Percentiles rank a stretch among this genome's conserved stretches.
Conservation (phyloP, 2,888 invertebrate genomes). For the Ephialtes manifestator region DNA sequence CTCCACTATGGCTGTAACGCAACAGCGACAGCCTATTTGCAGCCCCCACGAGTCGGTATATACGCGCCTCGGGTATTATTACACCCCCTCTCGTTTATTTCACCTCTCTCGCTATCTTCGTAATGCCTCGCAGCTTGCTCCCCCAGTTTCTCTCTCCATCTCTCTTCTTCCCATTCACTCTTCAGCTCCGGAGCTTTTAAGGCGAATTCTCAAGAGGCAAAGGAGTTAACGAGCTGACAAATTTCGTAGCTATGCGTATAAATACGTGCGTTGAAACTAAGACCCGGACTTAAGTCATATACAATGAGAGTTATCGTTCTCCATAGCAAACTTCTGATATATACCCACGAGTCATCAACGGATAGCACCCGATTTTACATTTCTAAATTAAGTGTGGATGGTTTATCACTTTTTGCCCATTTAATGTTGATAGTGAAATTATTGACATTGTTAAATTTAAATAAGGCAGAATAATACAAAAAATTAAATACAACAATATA, state of each 20-base stretch:
- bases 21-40: slow-evolving; percentile 40
- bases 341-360: neutral
- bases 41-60: slow-evolving; percentile 29
- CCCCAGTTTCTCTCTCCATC: neutral
- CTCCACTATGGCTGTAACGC: slow-evolving; percentile 13
- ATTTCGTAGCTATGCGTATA: slow-evolving; percentile 26
- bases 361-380: neutral
- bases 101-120: slow-evolving; percentile 22
- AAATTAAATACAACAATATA: too few species aligned
- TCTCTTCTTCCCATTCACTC: slow-evolving; percentile 6
- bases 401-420: too few species aligned
- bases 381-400: neutral
- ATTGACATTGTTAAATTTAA: too few species aligned
- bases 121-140: slow-evolving; percentile 1
- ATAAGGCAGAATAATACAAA: too few species aligned
- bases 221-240: slow-evolving; percentile 36
- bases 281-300: neutral
- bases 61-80: slow-evolving; percentile 37
- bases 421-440: too few species aligned
- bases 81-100: slow-evolving; percentile 49
- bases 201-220: slow-evolving; percentile 40
- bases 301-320: slow-evolving; percentile 4
- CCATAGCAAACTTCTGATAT: neutral
- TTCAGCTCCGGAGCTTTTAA: slow-evolving; percentile 26
- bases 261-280: neutral